Evolutionary conservation across 2,888 invertebrate species (phyloP).

Genomic region (Itoplectis maculator): DNA sequence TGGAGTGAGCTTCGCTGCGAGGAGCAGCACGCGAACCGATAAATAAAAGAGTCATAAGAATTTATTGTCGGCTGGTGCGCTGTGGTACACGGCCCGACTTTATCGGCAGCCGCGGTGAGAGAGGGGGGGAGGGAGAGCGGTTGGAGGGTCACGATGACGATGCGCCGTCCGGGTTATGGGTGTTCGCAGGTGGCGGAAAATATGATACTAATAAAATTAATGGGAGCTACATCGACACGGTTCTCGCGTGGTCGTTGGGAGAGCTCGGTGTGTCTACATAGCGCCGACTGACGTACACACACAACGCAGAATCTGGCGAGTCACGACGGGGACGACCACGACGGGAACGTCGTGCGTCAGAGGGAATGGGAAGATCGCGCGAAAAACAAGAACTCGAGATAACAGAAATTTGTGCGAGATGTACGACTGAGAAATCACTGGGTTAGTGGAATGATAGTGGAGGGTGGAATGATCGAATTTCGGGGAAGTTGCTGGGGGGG

Average conservation of each 20-base stretch:
- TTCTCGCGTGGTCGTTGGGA: conserved; percentile 40
- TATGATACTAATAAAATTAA: conserved; percentile 79
- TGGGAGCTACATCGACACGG: conserved; percentile 70
- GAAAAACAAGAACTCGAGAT: neutral
- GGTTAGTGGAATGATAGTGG: neutral
- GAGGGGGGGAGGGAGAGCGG: conserved; percentile 33
- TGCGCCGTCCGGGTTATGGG: conserved; percentile 69
- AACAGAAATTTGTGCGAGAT: neutral
- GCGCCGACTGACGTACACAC: conserved; percentile 13
- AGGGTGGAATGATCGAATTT: conserved; percentile 49
- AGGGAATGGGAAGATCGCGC: neutral
- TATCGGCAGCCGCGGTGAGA: conserved; percentile 48
- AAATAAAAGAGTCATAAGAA: conserved; percentile 74
- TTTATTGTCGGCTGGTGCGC: conserved; percentile 69
- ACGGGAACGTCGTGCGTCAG: neutral
- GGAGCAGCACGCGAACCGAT: conserved; percentile 64
- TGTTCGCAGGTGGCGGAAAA: conserved; percentile 76
- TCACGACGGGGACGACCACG: conserved; percentile 11
- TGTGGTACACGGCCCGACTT: conserved; percentile 48
- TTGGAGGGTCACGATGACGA: conserved; percentile 68
- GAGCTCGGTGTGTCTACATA: conserved; percentile 32
- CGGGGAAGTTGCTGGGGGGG: neutral
- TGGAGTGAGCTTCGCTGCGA: conserved; percentile 27
- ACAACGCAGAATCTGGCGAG: neutral
- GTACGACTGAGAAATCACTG: neutral